Base-by-base conservation (phyloP, 1,140 invertebrate species). In the Rhagoletis pomonella region DNA sequence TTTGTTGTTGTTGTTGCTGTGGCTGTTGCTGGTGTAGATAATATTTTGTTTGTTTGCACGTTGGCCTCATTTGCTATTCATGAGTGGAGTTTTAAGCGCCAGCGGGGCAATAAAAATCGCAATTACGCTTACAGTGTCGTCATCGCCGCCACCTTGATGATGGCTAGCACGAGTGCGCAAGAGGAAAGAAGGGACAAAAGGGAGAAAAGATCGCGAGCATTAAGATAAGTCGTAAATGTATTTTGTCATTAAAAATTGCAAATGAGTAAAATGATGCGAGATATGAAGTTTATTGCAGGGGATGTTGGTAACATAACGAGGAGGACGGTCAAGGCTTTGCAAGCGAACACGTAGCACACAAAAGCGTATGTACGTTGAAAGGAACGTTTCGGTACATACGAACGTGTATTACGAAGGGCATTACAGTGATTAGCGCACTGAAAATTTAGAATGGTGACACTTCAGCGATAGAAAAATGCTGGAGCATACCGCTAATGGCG, bases 61-160 rank as follows among this genome's bases (percentile, higher is more conserved):
- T 81, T 81, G 55, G 39, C 29, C 84, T 85, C 84, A 85, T 85
- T 85, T 85, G 59, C 55, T 85, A 85, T 85, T 85, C 84, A 85
- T 85, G 84, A 85, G 84, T 42, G 58, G 12, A 62, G 59, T 85
- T 85, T 85, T 62, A 55, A 81, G 73, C 47, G 73, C 73, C 73
- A 39, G 47, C 17, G 10, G 73, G 10, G n/a, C 5, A 81, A 81
- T 81, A 81, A 81, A 55, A 81, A 81, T 81, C 6, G 47, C 73
- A 58, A 81, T 81, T 81, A 81, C 73, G 17, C 47, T 44, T 14
- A 47, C 42, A 67, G 29, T 14, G 67, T 12, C 67, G 10, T 2
- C 58, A 59, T 59, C 58, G 58, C 6, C 58, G 12, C 60, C 17
- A 55, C 5, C 10, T 55, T 10, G 50, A 55, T 29, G 29, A 55